Percentiles rank a stretch among this genome's conserved stretches.
These are phyloP conservation scores for Melospiza georgiana DNA, from an alignment of 2,113 vertebrate species.

Conservation along the genomic window DNA sequence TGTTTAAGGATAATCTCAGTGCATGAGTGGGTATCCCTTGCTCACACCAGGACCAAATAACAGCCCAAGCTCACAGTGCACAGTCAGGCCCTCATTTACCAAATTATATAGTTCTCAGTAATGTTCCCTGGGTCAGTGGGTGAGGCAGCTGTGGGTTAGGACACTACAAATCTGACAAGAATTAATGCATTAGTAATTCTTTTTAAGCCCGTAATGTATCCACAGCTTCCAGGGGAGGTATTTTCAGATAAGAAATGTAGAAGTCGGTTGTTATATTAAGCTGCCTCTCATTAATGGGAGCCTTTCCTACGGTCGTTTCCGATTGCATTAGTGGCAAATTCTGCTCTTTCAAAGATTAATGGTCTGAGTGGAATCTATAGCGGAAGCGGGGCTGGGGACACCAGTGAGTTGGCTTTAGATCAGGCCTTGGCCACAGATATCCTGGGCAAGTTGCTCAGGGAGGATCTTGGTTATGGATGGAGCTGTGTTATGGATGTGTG, in stretches of 20 bases:
- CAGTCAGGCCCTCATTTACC: constrained; percentile 17
- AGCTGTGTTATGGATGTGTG: not conserved
- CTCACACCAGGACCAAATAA: constrained; percentile 18
- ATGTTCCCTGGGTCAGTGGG: constrained; percentile 50
- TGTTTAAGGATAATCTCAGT: not conserved
- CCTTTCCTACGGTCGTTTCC: constrained; percentile 1
- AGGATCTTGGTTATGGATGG: not conserved
- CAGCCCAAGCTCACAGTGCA: not conserved
- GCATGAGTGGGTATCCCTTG: not conserved
- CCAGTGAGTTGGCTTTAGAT: not conserved
- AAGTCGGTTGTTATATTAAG: constrained; percentile 59
- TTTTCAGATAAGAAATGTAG: constrained; percentile 67
- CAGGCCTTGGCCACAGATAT: not conserved
- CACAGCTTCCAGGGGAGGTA: constrained; percentile 55
- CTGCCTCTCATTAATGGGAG: constrained; percentile 51
- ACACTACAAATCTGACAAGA: constrained; percentile 65
- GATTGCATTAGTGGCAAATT: constrained; percentile 55
- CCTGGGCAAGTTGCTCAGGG: not conserved
- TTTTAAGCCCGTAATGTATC: constrained; percentile 64
- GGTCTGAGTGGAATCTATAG: constrained; percentile 2
- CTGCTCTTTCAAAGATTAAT: constrained; percentile 53
- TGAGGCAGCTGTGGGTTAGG: constrained; percentile 59
- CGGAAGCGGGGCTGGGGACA: not conserved
- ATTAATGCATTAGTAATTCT: constrained; percentile 67
- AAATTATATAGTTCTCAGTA: constrained; percentile 33